Evolutionary conservation across 2,113 vertebrate species (phyloP), one percentile per base, ranked within the genome.

Genomic region (Columbina picui): DNA sequence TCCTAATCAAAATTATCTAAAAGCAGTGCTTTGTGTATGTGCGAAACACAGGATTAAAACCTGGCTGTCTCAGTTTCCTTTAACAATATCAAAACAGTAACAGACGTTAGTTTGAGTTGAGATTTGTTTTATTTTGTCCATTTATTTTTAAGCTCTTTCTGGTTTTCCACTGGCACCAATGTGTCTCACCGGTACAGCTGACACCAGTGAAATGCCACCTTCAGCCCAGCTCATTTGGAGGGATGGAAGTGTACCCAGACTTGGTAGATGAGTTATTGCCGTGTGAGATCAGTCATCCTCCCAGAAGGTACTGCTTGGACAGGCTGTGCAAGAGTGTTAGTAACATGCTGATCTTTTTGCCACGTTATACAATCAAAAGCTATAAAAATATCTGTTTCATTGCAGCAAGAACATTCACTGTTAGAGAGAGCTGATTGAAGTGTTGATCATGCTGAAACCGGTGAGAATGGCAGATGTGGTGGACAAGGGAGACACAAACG

Each of bases 1-100:
- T 95, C 75, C 94, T 96, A 91, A 95, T 38, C 77, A 96, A 96
- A 97, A 65, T 14, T 49, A 45, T 59, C 73, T 77, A 26, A 94
- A 93, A 63, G 15, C 36, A 85, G 30, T 65, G 32, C 5, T 71
- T 76, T 52, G 5, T 92, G 25, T 61, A 67, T 64, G 18, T 59
- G 39, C 23, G 79, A 74, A 93, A 64, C 6, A 12, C 25, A 78
- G 73, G 19, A 81, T 87, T 89, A 59, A 94, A 93, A 70, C 29
- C 29, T 45, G 56, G 3, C 6, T 63, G 36, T 74, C 53, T 81
- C 34, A 17, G 13, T 59, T 90, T 84, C 19, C 29, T 71, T 89
- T 68, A 50, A 63, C 11, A 49, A 59, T 56, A 71, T 47, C 71
- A 59, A n/a, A 93, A 78, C 3, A 20, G 9, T 16, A 85, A 53